Base-by-base conservation (phyloP, 2,888 invertebrate genomes). In the Nomada fucata region DNA sequence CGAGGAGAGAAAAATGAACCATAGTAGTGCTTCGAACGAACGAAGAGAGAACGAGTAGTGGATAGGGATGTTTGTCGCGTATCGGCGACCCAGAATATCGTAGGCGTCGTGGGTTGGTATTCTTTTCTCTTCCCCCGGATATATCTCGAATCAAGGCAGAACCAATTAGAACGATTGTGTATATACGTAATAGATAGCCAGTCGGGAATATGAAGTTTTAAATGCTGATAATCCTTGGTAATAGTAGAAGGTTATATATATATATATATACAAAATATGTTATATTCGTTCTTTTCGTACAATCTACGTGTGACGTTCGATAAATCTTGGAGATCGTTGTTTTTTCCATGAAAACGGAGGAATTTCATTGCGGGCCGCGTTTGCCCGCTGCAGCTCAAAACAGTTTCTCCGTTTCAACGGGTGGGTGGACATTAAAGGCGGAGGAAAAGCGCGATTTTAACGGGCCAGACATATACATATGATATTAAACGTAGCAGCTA, bases 401-500 rank as follows among this genome's bases (percentile, higher is more conserved):
- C 59, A 23, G 44, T 75, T 68, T 75, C 74, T 60, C 71, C 50
- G 23, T 52, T 75, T 50, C 23, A 11, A 47, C 36, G 29, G 60
- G 4, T n/a, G 29, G 44, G 26, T 47, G 52, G 50, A 26, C 50
- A 64, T 20, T 36, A 13, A 15, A 2, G 1, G 44, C 13, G 26
- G 52, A 20, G 29, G n/a, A 50, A 50, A 26, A 29, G 2, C 20
- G 63, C 7, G n/a, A 20, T 29, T 76, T 71, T 47, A 64, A 79
- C 18, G 26, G 26, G 67, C 29, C 20, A 36, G 36, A 29, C 36
- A 36, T 36, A 36, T 13, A 18, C 42, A 44, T 47, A 72, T 59
- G 80, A 80, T 80, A 78, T 68, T 73, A 78, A 68, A 44, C 18
- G 63, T 64, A 80, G 80, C 80, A 78, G 78, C 80, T 80, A 80